Evolutionary conservation across 2,888 invertebrate genomes (phyloP), one percentile per base, ranked within the genome.

Genomic region (Acrobasis suavella): DNA sequence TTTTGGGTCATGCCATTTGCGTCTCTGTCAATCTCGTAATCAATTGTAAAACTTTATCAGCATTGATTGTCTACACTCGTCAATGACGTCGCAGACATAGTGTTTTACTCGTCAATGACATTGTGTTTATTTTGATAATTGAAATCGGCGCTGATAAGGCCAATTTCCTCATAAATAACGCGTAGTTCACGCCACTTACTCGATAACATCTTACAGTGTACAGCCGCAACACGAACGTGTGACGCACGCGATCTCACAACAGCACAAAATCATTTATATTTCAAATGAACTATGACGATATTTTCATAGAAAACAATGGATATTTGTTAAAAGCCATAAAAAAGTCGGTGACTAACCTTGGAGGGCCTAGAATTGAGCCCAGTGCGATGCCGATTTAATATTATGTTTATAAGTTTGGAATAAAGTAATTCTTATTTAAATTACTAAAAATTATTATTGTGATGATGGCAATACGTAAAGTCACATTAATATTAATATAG

Each of bases 291-390:
- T 32, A 32, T 32, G 32, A 37, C n/a, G 52, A 37, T 37, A 52
- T 52, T 52, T n/a, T 37, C 52, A 52, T 52, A 52, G 37, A 52
- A n/a, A 50, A 50, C 16, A 50, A 32, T 32, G 32, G 32, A 32
- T 32, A 32, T 32, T 32, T 32, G 1, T 32, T 32, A 32, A 7
- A 32, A 32, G 32, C 32, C 32, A 32, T 32, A 32, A 32, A 32
- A 22, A 32, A 32, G 22, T 22, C 22, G 0, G 32, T 32, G 7
- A 32, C 32, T 6, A 32, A 32, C 32, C 32, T 32, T 32, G 5
- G 7, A 32, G 32, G 1, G 32, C 32, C 32, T 32, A 32, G 32
- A 5, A 32, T 32, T 32, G 8, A 32, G 32, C 32, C 32, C 8
- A 6, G 32, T 32, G 32, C 32, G 32, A 32, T 32, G 32, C 8